Conservation (phyloP, 2,888 invertebrate species). For the Chalcis sispes region DNA sequence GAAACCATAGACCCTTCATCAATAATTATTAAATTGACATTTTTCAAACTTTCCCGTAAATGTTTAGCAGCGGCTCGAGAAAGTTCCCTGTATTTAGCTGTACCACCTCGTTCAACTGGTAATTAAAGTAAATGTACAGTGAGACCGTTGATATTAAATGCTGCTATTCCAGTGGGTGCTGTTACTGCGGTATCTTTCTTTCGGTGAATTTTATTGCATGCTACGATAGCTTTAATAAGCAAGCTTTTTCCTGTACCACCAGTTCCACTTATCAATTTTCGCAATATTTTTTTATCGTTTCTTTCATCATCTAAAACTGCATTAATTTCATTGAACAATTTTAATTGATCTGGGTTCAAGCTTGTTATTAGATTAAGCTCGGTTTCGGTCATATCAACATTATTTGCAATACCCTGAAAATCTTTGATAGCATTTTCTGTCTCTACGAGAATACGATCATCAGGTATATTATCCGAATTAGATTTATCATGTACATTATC, state of each 20-base stretch:
- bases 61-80: conserved; percentile 63
- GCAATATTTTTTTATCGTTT: conserved; percentile 35
- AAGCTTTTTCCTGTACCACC: conserved; percentile 68
- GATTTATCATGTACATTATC: too few relatives aligned
- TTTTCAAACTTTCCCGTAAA: conserved; percentile 62
- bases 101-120: too few relatives aligned
- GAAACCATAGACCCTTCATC: conserved; percentile 63
- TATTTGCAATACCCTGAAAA: conserved; percentile 50
- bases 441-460: conserved; percentile 41
- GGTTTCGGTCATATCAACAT: conserved; percentile 2
- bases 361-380: conserved; percentile 56
- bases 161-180: too few relatives aligned
- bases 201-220: conserved; percentile 49
- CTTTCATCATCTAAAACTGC: conserved; percentile 11
- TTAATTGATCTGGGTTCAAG: conserved; percentile 59
- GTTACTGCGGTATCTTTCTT: too few relatives aligned
- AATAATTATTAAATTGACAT: conserved; percentile 66
- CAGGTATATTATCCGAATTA: background rate
- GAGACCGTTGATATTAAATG: too few relatives aligned
- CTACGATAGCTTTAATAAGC: conserved; percentile 63
- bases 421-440: conserved; percentile 61
- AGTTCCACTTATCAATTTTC: conserved; percentile 63
- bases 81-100: conserved; percentile 63
- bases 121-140: too few relatives aligned
- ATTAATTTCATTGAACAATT: conserved; percentile 57